These are phyloP conservation scores for Heteromyza rotundicornis DNA, from an alignment of 2,888 invertebrate genomes.

Conservation along the genomic window DNA sequence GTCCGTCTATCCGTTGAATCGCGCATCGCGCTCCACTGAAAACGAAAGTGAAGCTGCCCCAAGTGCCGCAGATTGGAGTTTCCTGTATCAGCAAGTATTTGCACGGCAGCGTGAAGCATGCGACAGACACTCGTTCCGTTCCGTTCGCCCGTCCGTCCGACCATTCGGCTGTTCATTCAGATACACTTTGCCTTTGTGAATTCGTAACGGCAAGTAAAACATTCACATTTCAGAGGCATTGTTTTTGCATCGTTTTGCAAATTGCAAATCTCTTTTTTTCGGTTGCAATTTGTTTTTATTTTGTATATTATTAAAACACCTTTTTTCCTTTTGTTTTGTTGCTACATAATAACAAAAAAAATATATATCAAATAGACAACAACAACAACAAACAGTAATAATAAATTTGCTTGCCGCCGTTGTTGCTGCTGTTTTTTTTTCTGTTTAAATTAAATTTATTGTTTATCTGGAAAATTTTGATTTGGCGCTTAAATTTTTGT, in stretches of 20 bases:
- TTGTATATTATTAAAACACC: no score
- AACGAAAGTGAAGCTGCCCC: constrained; percentile 52
- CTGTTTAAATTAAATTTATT: neutral
- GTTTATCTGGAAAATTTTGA: neutral
- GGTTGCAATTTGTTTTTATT: no score
- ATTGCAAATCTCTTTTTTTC: no score
- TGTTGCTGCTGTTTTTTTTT: constrained; percentile 17
- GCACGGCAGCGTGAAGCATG: no score
- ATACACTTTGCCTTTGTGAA: no score
- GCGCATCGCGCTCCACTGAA: constrained; percentile 49
- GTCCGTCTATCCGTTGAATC: no score
- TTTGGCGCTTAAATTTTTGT: neutral
- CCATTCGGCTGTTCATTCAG: no score
- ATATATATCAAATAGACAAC: neutral
- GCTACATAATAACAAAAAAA: no score
- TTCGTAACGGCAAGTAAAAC: constrained; percentile 10
- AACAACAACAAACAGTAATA: neutral
- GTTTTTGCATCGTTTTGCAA: neutral
- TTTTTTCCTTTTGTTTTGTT: no score
- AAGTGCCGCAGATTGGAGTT: constrained; percentile 34
- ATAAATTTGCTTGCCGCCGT: constrained; percentile 3
- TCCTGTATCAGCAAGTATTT: constrained; percentile 49
- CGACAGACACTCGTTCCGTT: no score
- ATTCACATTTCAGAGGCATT: neutral
- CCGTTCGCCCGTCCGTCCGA: no score